phyloP scores from a whole-genome alignment of 2,113 vertebrate species.

The Mungos mungo region DNA sequence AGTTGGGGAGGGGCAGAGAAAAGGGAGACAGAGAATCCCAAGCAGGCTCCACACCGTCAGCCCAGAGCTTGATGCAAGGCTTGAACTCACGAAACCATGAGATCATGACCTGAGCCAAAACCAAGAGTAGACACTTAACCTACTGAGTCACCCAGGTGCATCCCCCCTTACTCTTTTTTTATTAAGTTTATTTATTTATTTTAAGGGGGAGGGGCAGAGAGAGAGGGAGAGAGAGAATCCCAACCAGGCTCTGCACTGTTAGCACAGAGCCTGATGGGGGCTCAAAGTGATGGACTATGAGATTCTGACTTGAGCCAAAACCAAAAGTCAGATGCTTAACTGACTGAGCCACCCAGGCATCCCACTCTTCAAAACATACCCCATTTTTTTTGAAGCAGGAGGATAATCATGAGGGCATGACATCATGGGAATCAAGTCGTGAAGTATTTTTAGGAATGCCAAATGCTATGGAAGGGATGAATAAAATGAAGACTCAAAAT shows the following conservation, averaged over 20 bases:
- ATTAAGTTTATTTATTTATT: neutral
- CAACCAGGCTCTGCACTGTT: no score
- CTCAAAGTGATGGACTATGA: neutral
- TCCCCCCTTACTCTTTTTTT: neutral
- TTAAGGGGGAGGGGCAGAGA: neutral
- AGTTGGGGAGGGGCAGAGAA: neutral
- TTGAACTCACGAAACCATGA: neutral
- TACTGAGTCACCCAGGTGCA: neutral
- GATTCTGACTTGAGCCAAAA: neutral
- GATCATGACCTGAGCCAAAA: neutral
- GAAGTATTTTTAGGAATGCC: conserved; percentile 2
- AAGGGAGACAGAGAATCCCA: no score
- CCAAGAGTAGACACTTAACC: neutral
- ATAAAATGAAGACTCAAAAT: conserved; percentile 19
- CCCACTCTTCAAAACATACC: neutral
- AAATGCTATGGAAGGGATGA: neutral
- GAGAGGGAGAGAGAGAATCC: no score
- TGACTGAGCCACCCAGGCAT: neutral
- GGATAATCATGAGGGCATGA: neutral
- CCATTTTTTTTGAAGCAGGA: neutral
- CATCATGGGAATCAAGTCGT: neutral
- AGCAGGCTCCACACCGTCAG: no score
- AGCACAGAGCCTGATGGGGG: no score
- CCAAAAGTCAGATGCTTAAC: neutral
- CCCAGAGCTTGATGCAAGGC: no score